Percentiles rank a stretch among this genome's conserved stretches.
Conservation (phyloP, 2,888 invertebrate species). For the Polylopha cassiicola region DNA sequence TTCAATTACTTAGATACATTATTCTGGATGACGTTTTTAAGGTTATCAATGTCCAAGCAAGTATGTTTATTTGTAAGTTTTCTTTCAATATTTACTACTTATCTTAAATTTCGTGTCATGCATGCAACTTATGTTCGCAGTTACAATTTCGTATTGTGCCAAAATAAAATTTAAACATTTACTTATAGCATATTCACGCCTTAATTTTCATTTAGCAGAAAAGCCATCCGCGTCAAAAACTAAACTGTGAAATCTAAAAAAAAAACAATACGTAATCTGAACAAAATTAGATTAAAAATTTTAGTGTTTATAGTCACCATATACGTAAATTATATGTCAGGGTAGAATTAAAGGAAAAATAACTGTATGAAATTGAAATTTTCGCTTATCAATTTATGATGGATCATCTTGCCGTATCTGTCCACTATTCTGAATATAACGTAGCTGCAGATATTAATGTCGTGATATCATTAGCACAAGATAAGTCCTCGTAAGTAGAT, state of each 20-base stretch:
- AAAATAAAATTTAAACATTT: slow-evolving; percentile 57
- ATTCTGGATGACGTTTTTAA: slow-evolving; percentile 2
- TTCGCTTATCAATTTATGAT: slow-evolving; percentile 59
- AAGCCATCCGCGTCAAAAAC: slow-evolving; percentile 19
- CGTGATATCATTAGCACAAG: slow-evolving; percentile 61
- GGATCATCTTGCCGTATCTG: slow-evolving; percentile 65
- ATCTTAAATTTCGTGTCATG: background rate
- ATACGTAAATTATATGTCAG: slow-evolving; percentile 93
- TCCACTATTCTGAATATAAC: slow-evolving; percentile 53
- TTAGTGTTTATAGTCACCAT: slow-evolving; percentile 81
- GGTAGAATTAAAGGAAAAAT: slow-evolving; percentile 77
- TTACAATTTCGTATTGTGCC: slow-evolving; percentile 67
- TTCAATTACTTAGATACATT: background rate
- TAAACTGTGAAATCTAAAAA: slow-evolving; percentile 34
- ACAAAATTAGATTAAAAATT: slow-evolving; percentile 62
- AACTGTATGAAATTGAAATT: slow-evolving; percentile 58
- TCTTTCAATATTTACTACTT: too few species aligned
- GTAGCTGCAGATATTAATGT: slow-evolving; percentile 45
- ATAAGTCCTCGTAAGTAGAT: slow-evolving; percentile 42
- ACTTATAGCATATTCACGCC: slow-evolving; percentile 21
- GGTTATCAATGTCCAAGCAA: too few species aligned
- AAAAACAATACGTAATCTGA: slow-evolving; percentile 66
- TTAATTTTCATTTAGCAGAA: slow-evolving; percentile 25
- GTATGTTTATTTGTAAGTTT: too few species aligned
- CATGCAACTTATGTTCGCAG: slow-evolving; percentile 10